Evolutionary conservation across 1,140 invertebrate species (phyloP), one percentile per base, ranked within the genome.

Genomic region (Caenorhabditis briggsae): DNA sequence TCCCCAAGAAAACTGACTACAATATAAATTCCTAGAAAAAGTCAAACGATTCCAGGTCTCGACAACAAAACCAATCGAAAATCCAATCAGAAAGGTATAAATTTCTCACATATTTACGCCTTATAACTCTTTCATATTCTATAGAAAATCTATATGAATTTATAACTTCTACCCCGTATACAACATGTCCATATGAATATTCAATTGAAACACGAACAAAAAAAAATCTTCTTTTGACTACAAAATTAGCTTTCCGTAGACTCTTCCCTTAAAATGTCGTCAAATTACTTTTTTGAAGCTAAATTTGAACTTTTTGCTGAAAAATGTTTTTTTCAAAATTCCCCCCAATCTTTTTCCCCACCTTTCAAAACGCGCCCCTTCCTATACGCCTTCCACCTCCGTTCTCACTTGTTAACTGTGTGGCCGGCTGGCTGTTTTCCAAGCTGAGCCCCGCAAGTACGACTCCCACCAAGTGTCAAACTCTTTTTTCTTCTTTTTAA

Each of bases 71-170:
- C 23, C 23, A 61, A 61, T 61, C 59, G 25, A 61, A 61, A 61
- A 61, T 20, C 14, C 23, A 61, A 61, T 61, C 59, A 61, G 59
- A 61, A 61, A 61, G 25, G 8, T 61, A 61, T 61, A 61, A 33
- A 25, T 61, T 20, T 25, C 20, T 61, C 59, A 61, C 14, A 61
- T 12, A 25, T 12, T 61, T 33, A 25, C 23, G 16, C 16, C 16
- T 50, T 16, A 53, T 16, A 53, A 53, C 11, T 53, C n/a, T 61
- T 61, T 25, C 59, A 7, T 20, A 2, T 58, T n/a, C n/a, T 20
- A 25, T 33, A 12, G 18, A 58, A 58, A 58, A 58, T 58, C 56
- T 58, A 33, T 33, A 33, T 33, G 33, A 33, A 33, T 33, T 33
- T 33, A 33, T 16, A 53, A 11, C 50, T 20, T 12, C 14, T 12